Conservation (phyloP, 2,888 invertebrate species). For the Andricus quercusramuli region DNA sequence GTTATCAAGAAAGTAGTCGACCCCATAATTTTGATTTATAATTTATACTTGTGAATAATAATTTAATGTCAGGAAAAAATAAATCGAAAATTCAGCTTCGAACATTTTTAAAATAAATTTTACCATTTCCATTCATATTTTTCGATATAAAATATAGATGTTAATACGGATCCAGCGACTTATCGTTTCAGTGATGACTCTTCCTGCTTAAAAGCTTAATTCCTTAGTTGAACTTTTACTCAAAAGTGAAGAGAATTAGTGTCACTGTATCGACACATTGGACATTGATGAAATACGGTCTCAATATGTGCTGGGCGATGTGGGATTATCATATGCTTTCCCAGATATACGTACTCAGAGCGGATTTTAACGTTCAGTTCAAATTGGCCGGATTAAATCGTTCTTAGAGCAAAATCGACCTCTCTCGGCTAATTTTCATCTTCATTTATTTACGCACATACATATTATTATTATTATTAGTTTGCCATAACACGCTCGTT, state of each 20-base stretch:
- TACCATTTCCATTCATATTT: too few species aligned
- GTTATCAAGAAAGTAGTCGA: too few species aligned
- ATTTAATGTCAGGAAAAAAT: too few species aligned
- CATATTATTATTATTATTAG: not conserved
- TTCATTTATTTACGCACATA: not conserved
- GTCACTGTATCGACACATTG: slow-evolving; percentile 7
- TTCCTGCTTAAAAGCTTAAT: not conserved
- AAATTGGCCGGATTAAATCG: not conserved
- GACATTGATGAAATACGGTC: not conserved
- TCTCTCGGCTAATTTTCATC: not conserved
- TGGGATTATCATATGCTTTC: not conserved
- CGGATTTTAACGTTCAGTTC: not conserved
- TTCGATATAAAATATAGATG: too few species aligned
- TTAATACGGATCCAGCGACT: too few species aligned
- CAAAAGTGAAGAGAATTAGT: not conserved
- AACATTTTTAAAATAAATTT: too few species aligned
- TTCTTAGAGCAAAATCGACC: not conserved
- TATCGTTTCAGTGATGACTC: not conserved
- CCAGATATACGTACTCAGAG: not conserved
- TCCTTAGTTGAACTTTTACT: not conserved
- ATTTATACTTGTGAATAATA: too few species aligned
- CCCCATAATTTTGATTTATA: too few species aligned
- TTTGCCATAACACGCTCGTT: too few species aligned
- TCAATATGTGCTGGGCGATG: not conserved
- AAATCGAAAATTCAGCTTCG: too few species aligned